Conservation (phyloP, 2,797 vertebrate genomes). For the Mionectes olivaceus region DNA sequence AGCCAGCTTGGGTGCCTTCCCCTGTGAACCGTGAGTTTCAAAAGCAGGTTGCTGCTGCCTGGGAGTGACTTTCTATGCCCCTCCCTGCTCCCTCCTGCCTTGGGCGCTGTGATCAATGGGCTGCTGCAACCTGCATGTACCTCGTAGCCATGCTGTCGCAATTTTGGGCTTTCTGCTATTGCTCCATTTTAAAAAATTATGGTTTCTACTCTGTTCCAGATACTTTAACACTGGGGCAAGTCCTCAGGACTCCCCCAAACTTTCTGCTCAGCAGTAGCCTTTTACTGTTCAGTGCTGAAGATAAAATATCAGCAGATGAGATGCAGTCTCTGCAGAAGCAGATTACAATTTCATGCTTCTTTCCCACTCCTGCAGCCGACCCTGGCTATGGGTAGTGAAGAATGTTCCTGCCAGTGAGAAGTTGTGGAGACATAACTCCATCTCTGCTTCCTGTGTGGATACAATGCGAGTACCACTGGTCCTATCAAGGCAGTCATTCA, state of each 20-base stretch:
- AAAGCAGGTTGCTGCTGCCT: neutral
- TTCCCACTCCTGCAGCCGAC: neutral
- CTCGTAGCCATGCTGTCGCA: neutral
- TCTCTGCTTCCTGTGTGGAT: neutral
- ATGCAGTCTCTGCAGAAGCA: neutral
- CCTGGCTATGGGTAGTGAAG: neutral
- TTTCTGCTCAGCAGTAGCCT: neutral
- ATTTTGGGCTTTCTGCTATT: neutral
- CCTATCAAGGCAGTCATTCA: neutral
- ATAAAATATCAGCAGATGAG: neutral
- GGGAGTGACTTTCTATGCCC: too few species aligned
- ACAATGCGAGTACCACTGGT: neutral
- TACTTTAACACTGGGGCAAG: neutral
- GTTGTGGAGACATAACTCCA: neutral
- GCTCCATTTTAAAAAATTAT: neutral
- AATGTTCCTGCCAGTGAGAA: neutral
- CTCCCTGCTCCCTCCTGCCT: neutral
- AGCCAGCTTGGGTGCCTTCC: neutral
- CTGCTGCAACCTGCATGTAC: neutral
- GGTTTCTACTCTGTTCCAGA: neutral
- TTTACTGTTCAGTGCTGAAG: neutral
- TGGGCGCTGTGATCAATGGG: fast-evolving
- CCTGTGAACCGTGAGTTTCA: fast-evolving
- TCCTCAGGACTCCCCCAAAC: neutral
- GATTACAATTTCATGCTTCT: neutral